phyloP scores from a whole-genome alignment of 2,797 vertebrate genomes.

The Muraenolepis orangiensis region DNA sequence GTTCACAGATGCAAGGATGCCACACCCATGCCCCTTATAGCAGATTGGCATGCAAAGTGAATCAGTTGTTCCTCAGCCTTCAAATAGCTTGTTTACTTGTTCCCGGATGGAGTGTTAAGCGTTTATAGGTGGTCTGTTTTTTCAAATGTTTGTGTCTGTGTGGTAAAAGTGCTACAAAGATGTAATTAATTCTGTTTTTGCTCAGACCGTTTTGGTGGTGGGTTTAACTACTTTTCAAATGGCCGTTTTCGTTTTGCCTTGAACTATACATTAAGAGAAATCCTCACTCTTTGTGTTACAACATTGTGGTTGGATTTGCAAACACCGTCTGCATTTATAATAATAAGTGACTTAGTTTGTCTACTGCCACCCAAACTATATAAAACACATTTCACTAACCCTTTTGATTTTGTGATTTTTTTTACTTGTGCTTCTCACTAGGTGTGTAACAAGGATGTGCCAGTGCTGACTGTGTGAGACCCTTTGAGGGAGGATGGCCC shows the following conservation, averaged over 20 bases:
- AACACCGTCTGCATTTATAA: background rate
- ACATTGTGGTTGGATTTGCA: background rate
- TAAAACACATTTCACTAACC: background rate
- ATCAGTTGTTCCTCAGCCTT: background rate
- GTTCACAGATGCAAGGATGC: background rate
- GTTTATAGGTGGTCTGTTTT: too few species aligned
- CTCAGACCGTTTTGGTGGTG: too few species aligned
- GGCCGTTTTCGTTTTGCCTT: too few species aligned
- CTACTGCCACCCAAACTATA: background rate
- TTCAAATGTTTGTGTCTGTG: too few species aligned
- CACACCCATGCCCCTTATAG: background rate
- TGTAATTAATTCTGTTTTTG: too few species aligned
- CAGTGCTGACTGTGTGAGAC: constrained; percentile 4
- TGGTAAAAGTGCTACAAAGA: too few species aligned
- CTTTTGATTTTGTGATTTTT: background rate
- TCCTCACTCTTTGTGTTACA: background rate
- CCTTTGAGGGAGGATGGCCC: constrained; percentile 4
- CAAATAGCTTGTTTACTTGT: too few species aligned
- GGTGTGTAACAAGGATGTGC: constrained; percentile 6
- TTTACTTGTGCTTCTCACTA: constrained; percentile 8
- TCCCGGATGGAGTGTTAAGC: too few species aligned
- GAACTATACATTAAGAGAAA: too few species aligned
- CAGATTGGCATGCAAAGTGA: background rate
- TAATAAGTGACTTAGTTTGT: background rate
- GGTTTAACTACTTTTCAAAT: too few species aligned